Base-by-base conservation (phyloP, 2,797 vertebrate genomes). In the Danio albolineatus region DNA sequence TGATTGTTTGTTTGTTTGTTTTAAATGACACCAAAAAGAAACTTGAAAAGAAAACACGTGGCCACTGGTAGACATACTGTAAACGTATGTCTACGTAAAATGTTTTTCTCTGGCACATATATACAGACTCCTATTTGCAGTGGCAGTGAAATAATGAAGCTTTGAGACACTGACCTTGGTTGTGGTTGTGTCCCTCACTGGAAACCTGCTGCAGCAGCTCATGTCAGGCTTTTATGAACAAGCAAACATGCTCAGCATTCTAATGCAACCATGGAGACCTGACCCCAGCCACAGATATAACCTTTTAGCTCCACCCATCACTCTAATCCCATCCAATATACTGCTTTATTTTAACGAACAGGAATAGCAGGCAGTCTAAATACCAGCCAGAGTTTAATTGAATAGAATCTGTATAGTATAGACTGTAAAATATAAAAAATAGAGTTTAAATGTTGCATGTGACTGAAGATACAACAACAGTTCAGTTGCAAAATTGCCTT, bases 161-260 rank as follows among this genome's bases (percentile, higher is more conserved):
- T 80, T 74, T 56, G 72, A 70, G 80, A 86, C 61, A 59, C 74
- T 86, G 83, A 86, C 85, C 85, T 86, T 86, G 83, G 66, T 44
- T 56, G 43, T 16, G 64, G 62, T 72, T 78, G 66, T 85, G 70
- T 78, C 80, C 80, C 80, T 80, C 70, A 64, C 56, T 65, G 17
- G 28, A 28, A 28, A 28, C 28, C 28, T 28, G 28, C 28, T 28
- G 28, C 43, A 46, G 79, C 78, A 82, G 81, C 79, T 73, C 51
- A 74, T 69, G 61, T 71, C 61, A 48, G 76, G 56, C 39, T 82
- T 86, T 86, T 85, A 85, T 86, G 85, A 86, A 86, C 83, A 84
- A 85, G 61, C 76, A 81, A 82, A 82, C 79, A 81, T 74, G 76
- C 79, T 80, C 73, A 36, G 83, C 73, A 85, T 86, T 83, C 74